Evolutionary conservation across 1,140 invertebrate genomes (phyloP).

Genomic region (Tetramorium alpestre): DNA sequence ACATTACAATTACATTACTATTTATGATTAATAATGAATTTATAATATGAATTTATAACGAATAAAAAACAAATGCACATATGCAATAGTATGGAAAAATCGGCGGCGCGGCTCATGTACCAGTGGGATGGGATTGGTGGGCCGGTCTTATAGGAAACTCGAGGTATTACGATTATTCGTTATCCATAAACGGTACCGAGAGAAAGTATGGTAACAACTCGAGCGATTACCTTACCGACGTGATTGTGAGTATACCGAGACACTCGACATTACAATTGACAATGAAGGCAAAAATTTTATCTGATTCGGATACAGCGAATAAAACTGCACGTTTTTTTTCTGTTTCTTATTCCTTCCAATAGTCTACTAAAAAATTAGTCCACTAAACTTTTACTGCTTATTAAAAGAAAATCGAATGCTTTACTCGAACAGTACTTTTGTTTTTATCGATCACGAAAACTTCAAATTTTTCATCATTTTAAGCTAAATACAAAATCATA

Average conservation of each 20-base stretch:
- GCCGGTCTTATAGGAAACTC: slow-evolving; percentile 94
- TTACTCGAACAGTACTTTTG: neutral
- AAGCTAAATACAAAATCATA: too few species aligned
- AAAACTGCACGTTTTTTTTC: neutral
- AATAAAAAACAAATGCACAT: slow-evolving; percentile 12
- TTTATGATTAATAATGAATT: neutral
- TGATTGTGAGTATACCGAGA: slow-evolving; percentile 89
- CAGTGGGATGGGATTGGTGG: slow-evolving; percentile 94
- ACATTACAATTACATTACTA: too few species aligned
- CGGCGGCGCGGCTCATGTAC: slow-evolving; percentile 89
- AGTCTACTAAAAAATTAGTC: neutral
- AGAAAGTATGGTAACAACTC: slow-evolving; percentile 86
- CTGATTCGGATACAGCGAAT: neutral
- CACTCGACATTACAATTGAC: neutral
- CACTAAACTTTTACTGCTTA: too few species aligned
- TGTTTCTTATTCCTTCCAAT: neutral
- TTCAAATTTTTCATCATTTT: neutral
- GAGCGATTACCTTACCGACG: slow-evolving; percentile 93
- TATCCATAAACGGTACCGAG: slow-evolving; percentile 92
- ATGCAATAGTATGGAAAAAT: slow-evolving; percentile 88
- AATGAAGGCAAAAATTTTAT: neutral
- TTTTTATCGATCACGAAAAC: neutral
- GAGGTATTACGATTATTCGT: slow-evolving; percentile 94
- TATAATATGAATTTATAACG: too few species aligned
- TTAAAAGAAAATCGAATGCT: neutral